Base-by-base conservation (phyloP, 2,888 invertebrate species). In the Lithophane leautieri region DNA sequence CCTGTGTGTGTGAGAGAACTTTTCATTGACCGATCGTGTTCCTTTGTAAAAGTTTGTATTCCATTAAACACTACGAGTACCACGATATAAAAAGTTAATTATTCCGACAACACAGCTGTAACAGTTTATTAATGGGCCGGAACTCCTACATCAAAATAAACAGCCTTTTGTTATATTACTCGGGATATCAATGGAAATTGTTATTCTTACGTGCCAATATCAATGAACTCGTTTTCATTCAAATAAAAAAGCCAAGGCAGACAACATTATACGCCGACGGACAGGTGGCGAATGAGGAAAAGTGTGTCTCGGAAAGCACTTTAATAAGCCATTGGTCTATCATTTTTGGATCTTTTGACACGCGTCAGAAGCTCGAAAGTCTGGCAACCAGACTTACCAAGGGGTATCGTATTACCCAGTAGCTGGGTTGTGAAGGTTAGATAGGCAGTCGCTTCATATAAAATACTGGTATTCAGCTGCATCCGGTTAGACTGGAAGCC, bases 151-250 rank as follows among this genome's bases (percentile, higher is more conserved):
- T 60, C 61, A 42, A 76, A 60, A 73, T 50, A 76, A 50, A 50
- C 76, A 76, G 12, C 12, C 28, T 42, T 50, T 76, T 60, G 50
- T 75, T 42, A n/a, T 9, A 14, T 0, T 52, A 42, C 40, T 40
- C 50, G 25, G 14, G 16, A 42, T 28, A 28, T 60, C 40, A 73
- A 73, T 60, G 50, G 73, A 40, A 54, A 50, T 73, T 25, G 73
- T 73, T 73, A 47, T 34, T 28, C 7, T 34, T 34, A 25, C 12
- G 22, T 14, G 8, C 16, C 2, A 54, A 34, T 19, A 44, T 44
- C 34, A 72, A 72, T 72, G 34, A 56, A 44, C 47, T 25, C 4
- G 19, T 28, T 34, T 73, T 73, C 54, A 73, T 73, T 72, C 14
- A 72, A 1, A 34, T 56, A 8, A 54, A 25, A 28, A 25, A 42